Evolutionary conservation across 1,140 invertebrate species (phyloP), one percentile per base, ranked within the genome.

Genomic region (Pseudomyrmex flavicornis): DNA sequence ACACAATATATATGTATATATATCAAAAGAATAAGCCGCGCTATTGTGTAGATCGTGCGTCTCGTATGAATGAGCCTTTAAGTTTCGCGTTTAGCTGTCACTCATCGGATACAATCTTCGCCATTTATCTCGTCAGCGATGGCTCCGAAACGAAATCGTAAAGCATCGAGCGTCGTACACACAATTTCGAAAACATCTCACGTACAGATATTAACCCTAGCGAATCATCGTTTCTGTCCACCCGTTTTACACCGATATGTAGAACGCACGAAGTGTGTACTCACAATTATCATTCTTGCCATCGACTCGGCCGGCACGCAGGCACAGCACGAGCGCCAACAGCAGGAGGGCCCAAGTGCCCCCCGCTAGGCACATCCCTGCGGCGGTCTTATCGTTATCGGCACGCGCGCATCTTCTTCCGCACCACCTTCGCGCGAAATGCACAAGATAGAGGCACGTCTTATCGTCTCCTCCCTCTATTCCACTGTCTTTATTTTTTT

Each of bases 241-340:
- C 20, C 44, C 17, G 5, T 10, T 13, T 66, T 58, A 50, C 44
- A 59, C 44, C 76, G 65, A 69, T 79, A 79, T 48, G 44, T 58
- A 54, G 48, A 3, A 7, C 35, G 35, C 65, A 20, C 70, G 66
- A 13, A 17, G 5, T 69, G 52, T 15, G 56, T 85, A 89, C 87
- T 88, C 74, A 89, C 87, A 85, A 48, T 89, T 88, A 44, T 89
- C 87, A 75, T 89, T 89, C 54, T 80, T 88, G 68, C 77, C 86
- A 10, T 61, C 65, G 35, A 63, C 87, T 54, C 46, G 56, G 59
- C 54, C 84, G 26, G 73, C 62, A 35, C 22, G 22, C 56, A 88
- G 86, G 68, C 62, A 85, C 79, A 89, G 46, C 35, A 86, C 76
- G 73, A 88, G 75, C 48, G 76, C 76, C 86, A 88, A 20, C 15